Evolutionary conservation across 2,113 vertebrate species (phyloP).

Genomic region (Dipodomys stephensi): DNA sequence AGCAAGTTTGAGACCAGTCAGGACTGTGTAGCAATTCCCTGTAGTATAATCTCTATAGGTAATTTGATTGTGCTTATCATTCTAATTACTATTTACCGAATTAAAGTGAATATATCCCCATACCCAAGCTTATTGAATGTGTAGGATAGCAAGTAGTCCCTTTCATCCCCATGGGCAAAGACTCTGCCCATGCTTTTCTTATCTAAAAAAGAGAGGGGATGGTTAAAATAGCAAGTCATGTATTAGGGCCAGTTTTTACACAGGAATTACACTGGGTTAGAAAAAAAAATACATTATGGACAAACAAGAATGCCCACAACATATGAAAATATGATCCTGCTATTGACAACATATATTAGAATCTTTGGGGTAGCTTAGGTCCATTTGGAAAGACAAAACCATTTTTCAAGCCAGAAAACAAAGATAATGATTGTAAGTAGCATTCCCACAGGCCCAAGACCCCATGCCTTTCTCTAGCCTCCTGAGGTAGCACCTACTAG

Average conservation of each 20-base stretch:
- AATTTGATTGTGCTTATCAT: not conserved
- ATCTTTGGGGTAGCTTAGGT: not conserved
- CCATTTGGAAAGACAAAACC: not conserved
- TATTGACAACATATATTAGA: not conserved
- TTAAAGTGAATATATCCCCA: not conserved
- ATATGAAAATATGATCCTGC: not conserved
- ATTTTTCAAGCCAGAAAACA: slow-evolving; percentile 4
- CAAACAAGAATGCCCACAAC: not conserved
- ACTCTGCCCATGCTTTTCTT: slow-evolving; percentile 1
- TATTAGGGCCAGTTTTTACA: not conserved
- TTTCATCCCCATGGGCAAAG: not conserved
- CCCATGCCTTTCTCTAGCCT: not conserved
- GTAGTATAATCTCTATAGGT: not conserved
- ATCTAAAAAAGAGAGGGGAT: not conserved
- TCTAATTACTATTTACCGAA: not conserved
- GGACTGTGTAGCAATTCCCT: no score
- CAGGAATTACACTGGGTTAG: not conserved
- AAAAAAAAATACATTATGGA: not conserved
- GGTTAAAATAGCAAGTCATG: not conserved
- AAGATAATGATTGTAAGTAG: not conserved
- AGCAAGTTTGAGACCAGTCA: not conserved
- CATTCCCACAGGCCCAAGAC: not conserved
- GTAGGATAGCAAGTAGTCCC: not conserved
- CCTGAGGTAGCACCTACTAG: not conserved
- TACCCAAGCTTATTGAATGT: not conserved